Evolutionary conservation across 2,888 invertebrate genomes (phyloP), one percentile per base, ranked within the genome.

Genomic region (Azorinus chamasolen): DNA sequence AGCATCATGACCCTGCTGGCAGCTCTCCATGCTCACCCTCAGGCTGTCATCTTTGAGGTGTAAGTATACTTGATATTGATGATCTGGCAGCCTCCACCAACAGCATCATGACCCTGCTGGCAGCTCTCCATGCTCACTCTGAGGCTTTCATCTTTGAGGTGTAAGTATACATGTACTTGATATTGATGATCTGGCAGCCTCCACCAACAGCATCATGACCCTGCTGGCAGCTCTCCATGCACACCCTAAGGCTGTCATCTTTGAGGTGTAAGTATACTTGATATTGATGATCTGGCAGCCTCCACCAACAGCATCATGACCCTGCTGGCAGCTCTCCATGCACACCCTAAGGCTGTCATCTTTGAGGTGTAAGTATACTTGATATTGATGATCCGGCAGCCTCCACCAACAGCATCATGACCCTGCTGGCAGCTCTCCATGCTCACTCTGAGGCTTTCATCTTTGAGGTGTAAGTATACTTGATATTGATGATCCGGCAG

Each of bases 291-390:
- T n/a, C n/a, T n/a, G n/a, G n/a, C n/a, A n/a, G n/a, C n/a, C 12
- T 98, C 98, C 1, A 98, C 98, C 82, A 97, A 97, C 91, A 96
- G 97, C 83, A 97, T 98, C 87, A 97, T 99, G 96, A 97, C 97
- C 24, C 94, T 99, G 22, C 93, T 99, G 75, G 88, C 93, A 0
- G 87, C 89, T 14, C 87, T 93, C 2, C 80, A 92, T 25, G n/a
- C 91, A 14, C 87, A 89, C 57, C 90, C 90, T 4, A 48, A 77
- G 39, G 64, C 84, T 18, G 63, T 62, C 16, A 48, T 72, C n/a
- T n/a, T 82, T 1, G 79, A 80, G 41, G 77, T 75, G 86, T 86
- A 70, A n/a, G n/a, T n/a, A n/a, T n/a, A n/a, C 94, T 96, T 32
- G n/a, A n/a, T n/a, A 96, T 98, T 91, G 99, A 99, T 92, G 98